Percentiles rank a stretch among this genome's conserved stretches.
Conservation (phyloP, 2,888 invertebrate genomes). For the Phorcus lineatus region DNA sequence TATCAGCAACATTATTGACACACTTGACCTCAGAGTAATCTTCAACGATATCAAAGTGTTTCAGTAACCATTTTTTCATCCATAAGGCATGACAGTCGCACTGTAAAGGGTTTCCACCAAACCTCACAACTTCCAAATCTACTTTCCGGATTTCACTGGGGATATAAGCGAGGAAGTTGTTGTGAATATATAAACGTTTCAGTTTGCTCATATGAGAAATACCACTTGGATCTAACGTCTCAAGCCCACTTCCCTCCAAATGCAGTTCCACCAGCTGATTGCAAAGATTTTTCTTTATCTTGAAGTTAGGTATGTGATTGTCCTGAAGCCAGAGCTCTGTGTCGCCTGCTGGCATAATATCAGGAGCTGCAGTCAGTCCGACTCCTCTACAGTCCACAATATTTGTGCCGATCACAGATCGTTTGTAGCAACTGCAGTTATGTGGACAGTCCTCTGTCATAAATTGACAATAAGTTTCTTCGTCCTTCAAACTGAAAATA, state of each 20-base stretch:
- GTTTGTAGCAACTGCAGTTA: background rate
- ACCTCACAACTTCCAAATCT: background rate
- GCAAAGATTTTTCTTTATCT: background rate
- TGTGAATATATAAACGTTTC: conserved; percentile 24
- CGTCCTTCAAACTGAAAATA: background rate
- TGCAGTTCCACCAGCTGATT: background rate
- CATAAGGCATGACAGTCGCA: conserved; percentile 37
- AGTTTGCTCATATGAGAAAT: background rate
- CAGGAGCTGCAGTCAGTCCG: conserved; percentile 23
- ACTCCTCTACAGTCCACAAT: conserved; percentile 15
- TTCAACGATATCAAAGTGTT: background rate
- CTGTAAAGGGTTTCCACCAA: conserved; percentile 33
- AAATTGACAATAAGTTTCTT: background rate
- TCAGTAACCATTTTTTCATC: conserved; percentile 33
- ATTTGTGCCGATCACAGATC: background rate
- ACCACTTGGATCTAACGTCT: conserved; percentile 6
- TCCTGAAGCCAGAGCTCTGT: conserved; percentile 34
- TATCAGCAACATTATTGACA: conserved; percentile 23
- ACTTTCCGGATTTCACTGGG: background rate
- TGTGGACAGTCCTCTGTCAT: background rate
- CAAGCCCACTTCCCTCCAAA: background rate
- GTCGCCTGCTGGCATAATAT: background rate
- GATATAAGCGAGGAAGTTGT: conserved; percentile 30
- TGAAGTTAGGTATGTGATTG: conserved; percentile 27
- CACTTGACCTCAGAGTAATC: conserved; percentile 33